Evolutionary conservation across 2,113 vertebrate species (phyloP).

Genomic region (Pseudopipra pipra): DNA sequence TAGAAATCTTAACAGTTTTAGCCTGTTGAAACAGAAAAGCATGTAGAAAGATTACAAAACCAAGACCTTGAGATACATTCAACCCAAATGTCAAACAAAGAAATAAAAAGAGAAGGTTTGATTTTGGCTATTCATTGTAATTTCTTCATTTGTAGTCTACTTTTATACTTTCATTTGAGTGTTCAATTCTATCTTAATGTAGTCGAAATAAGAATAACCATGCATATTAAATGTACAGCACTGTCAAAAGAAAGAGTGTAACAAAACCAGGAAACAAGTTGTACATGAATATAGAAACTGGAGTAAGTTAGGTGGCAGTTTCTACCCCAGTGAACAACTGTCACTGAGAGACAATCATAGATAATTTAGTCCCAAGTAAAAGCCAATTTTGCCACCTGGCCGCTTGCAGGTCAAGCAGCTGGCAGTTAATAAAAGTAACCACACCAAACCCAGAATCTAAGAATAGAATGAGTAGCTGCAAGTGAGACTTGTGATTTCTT

Average conservation of each 20-base stretch:
- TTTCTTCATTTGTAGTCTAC: neutral
- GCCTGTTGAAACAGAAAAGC: neutral
- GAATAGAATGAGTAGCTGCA: neutral
- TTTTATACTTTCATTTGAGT: neutral
- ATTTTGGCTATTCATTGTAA: neutral
- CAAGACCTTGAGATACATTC: neutral
- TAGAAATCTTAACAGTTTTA: neutral
- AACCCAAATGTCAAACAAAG: neutral
- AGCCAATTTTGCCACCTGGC: neutral
- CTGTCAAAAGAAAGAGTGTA: neutral
- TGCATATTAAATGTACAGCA: neutral
- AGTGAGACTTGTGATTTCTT: neutral
- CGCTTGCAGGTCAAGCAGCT: neutral
- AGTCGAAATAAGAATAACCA: neutral
- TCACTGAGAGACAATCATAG: neutral
- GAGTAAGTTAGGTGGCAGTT: neutral
- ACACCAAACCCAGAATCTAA: neutral
- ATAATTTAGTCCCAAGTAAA: neutral
- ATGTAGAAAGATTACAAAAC: neutral
- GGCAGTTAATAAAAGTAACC: neutral
- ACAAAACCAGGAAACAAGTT: neutral
- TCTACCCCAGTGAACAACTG: neutral
- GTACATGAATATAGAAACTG: neutral
- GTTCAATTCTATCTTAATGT: neutral
- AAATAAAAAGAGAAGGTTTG: neutral